A percentile compares a stretch with the other conserved stretches of the same genome.
Conservation (phyloP, 1,140 invertebrate genomes). For the Penaeus indicus region DNA sequence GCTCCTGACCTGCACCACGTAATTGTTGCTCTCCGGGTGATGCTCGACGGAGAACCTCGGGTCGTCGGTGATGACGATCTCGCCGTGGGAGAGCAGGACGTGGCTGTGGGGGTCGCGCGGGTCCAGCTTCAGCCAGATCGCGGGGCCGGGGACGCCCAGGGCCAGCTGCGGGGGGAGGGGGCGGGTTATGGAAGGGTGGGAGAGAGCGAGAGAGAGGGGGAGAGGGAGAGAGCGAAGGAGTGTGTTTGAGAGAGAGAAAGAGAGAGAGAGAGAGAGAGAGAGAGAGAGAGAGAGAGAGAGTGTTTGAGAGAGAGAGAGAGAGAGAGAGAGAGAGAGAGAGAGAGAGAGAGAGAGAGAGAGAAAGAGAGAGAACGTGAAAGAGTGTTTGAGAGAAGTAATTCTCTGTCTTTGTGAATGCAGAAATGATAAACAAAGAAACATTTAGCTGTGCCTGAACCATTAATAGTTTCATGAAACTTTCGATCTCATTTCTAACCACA, state of each 20-base stretch:
- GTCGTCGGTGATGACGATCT: conserved; percentile 51
- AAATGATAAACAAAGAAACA: too few relatives aligned
- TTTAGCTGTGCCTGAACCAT: too few relatives aligned
- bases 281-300: too few relatives aligned
- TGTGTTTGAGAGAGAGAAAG: not conserved
- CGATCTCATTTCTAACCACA: too few relatives aligned
- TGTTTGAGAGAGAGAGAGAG: too few relatives aligned
- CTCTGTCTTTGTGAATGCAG: too few relatives aligned
- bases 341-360: too few relatives aligned
- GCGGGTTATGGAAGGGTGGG: not conserved
- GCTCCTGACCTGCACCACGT: conserved; percentile 38
- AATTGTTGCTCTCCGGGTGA: conserved; percentile 4
- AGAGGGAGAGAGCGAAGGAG: not conserved
- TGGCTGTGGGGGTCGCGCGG: conserved; percentile 51
- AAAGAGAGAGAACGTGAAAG: too few relatives aligned
- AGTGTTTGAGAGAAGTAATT: too few relatives aligned
- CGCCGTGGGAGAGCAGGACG: conserved; percentile 43
- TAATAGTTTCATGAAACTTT: too few relatives aligned
- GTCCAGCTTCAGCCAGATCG: conserved; percentile 56
- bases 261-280: not conserved
- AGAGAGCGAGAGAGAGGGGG: not conserved
- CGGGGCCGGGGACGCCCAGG: conserved; percentile 26
- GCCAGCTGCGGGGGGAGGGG: conserved; percentile 4
- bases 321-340: too few relatives aligned
- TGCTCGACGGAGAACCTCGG: conserved; percentile 51